phyloP scores from a whole-genome alignment of 2,113 vertebrate genomes.

The Petroica traversi region DNA sequence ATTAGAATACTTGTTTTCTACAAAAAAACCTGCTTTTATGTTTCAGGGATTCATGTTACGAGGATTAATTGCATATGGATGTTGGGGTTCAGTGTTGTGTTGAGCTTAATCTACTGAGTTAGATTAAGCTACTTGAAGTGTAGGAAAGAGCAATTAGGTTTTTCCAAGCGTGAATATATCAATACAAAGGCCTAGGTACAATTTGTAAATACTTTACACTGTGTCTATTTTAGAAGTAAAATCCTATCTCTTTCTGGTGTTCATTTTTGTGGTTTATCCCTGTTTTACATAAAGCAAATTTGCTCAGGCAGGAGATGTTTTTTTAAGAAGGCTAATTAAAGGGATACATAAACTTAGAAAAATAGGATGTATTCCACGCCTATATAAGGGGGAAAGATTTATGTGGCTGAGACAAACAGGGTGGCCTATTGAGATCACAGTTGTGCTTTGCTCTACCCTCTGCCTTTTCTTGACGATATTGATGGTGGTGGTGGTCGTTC shows the following conservation, averaged over 20 bases:
- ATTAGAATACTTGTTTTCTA: not conserved
- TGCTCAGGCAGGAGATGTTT: not conserved
- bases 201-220: not conserved
- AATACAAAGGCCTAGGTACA: not conserved
- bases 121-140: not conserved
- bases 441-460: not conserved
- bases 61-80: not conserved
- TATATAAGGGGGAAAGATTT: not conserved
- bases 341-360: not conserved
- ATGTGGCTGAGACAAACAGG: not conserved
- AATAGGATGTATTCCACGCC: not conserved
- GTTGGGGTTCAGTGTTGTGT: not conserved
- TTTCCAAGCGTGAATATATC: not conserved
- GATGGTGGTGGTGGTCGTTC: not conserved
- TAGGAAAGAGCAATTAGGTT: not conserved
- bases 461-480: not conserved
- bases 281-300: not conserved
- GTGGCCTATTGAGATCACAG: not conserved
- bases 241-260: not conserved
- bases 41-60: not conserved
- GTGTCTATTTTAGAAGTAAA: not conserved
- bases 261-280: not conserved
- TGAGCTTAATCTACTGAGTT: not conserved
- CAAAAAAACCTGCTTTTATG: not conserved
- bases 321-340: not conserved